These are phyloP conservation scores for Mus spicilegus DNA, from an alignment of 2,113 vertebrate genomes.

Conservation along the genomic window DNA sequence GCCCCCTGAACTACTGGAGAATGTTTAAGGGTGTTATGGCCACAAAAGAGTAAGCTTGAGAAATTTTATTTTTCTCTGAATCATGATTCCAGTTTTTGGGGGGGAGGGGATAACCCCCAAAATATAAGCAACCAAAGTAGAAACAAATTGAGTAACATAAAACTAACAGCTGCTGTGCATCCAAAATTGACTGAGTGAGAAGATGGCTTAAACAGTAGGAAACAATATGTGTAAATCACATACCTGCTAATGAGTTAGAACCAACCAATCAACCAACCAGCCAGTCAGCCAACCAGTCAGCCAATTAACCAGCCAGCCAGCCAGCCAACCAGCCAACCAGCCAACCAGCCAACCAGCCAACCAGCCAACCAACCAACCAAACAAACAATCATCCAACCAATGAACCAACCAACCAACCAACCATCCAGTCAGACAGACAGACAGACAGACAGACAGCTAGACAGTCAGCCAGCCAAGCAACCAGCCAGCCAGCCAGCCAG, in stretches of 20 bases:
- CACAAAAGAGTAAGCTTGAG: not conserved
- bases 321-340: accelerated
- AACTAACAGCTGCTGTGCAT: not conserved
- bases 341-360: accelerated
- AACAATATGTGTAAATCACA: not conserved
- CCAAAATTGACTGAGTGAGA: not conserved
- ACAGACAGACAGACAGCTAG: accelerated
- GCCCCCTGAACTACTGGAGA: not conserved
- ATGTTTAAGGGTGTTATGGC: not conserved
- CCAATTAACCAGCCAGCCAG: no score
- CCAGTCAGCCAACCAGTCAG: no score
- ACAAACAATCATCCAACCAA: no score
- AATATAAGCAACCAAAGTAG: not conserved
- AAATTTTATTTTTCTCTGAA: constrained; percentile 5
- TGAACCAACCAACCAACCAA: no score
- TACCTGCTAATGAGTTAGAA: not conserved
- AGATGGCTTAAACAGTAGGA: not conserved
- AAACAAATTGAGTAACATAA: not conserved
- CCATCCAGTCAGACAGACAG: no score
- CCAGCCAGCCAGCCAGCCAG: no score
- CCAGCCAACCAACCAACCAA: not conserved
- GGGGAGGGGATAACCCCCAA: not conserved
- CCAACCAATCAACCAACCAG: not conserved
- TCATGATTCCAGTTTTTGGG: not conserved
- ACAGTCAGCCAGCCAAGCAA: no score